A percentile compares a stretch with the other conserved stretches of the same genome.
Evolutionary conservation across 1,140 invertebrate species (phyloP).

Genomic region (Steinernema feltiae): DNA sequence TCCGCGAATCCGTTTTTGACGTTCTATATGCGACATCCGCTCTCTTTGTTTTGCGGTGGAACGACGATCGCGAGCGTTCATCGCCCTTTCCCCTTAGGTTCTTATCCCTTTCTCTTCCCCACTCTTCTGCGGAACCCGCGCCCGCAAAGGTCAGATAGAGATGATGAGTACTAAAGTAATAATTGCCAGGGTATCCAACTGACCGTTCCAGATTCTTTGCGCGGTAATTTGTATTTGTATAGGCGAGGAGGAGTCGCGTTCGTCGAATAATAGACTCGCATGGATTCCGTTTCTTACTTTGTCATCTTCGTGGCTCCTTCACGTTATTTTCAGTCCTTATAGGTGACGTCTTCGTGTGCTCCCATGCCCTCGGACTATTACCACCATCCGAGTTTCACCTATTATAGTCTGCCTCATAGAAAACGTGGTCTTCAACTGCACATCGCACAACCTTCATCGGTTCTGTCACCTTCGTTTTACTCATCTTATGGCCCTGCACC

Average conservation of each 20-base stretch:
- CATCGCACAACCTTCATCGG: background rate
- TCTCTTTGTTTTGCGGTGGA: background rate
- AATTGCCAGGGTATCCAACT: slow-evolving; percentile 4
- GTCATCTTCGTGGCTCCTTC: background rate
- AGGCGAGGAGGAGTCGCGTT: background rate
- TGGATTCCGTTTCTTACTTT: background rate
- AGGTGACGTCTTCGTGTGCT: background rate
- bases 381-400: background rate
- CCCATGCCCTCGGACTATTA: background rate
- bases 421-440: background rate
- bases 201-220: slow-evolving; percentile 5
- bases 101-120: background rate
- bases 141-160: background rate
- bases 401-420: background rate
- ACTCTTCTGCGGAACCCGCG: background rate
- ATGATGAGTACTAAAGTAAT: slow-evolving; percentile 12
- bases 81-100: background rate
- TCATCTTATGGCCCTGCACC: background rate
- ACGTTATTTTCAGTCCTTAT: background rate
- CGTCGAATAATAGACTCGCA: background rate
- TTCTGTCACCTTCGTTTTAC: background rate
- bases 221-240: slow-evolving; percentile 15
- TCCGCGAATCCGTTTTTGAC: background rate
- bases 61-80: background rate
- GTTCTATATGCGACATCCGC: background rate